phyloP scores from a whole-genome alignment of 2,888 invertebrate genomes.

The Pandemis cinnamomeana region DNA sequence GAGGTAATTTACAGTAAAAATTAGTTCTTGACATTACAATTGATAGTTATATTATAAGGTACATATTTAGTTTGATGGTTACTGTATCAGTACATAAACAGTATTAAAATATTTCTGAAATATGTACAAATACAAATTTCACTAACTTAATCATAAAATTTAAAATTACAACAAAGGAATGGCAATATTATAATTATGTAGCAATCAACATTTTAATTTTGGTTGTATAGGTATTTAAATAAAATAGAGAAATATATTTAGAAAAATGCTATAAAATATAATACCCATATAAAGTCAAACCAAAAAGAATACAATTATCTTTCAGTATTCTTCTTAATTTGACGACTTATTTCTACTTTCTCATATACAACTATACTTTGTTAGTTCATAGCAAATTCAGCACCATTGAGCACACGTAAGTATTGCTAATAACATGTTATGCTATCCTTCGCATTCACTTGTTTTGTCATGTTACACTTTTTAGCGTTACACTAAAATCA shows the following conservation, averaged over 20 bases:
- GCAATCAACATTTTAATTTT: neutral
- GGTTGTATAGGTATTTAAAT: neutral
- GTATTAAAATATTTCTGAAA: neutral
- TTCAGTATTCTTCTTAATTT: conserved; percentile 66
- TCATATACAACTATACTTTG: conserved; percentile 7
- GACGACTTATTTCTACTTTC: conserved; percentile 44
- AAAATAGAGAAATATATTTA: conserved; percentile 58
- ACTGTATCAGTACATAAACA: neutral
- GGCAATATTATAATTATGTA: conserved; percentile 1
- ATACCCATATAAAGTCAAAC: conserved; percentile 58
- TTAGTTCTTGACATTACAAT: too few relatives aligned
- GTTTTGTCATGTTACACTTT: conserved; percentile 21
- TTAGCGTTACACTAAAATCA: conserved; percentile 21
- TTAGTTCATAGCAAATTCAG: conserved; percentile 4
- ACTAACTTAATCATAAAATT: neutral
- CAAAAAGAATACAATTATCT: conserved; percentile 61
- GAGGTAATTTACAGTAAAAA: neutral
- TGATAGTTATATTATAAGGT: neutral
- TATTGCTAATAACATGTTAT: conserved; percentile 9
- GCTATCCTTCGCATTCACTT: conserved; percentile 10
- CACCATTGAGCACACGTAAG: conserved; percentile 34
- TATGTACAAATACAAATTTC: neutral
- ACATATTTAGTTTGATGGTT: neutral
- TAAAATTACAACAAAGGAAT: neutral
- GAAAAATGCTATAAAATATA: conserved; percentile 45